phyloP scores from a whole-genome alignment of 2,113 vertebrate genomes.

The Crotalus tigris region DNA sequence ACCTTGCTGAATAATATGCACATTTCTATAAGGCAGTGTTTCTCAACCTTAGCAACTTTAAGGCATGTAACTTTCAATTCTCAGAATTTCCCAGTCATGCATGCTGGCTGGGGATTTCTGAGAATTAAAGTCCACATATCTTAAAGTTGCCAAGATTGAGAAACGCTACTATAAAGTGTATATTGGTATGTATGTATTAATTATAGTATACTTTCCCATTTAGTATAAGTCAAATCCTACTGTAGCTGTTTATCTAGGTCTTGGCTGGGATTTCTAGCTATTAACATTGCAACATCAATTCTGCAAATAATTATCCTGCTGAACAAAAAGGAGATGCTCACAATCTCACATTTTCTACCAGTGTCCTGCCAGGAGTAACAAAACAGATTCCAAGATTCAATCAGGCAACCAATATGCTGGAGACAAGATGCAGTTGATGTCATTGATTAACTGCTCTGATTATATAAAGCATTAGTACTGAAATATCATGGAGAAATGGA shows the following conservation, averaged over 20 bases:
- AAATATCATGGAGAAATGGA: not conserved
- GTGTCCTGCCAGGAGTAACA: not conserved
- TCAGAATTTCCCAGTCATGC: not conserved
- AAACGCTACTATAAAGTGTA: not conserved
- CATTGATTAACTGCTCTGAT: not conserved
- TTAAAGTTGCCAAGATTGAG: not conserved
- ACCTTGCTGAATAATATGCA: not conserved
- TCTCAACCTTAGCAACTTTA: not conserved
- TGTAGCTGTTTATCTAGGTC: not conserved
- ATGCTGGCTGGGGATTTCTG: not conserved
- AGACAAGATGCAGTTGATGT: not conserved
- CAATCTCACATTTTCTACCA: not conserved
- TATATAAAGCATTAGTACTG: not conserved
- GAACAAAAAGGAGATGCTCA: not conserved
- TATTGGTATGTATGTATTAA: not conserved
- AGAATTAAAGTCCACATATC: not conserved
- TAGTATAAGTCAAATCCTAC: not conserved
- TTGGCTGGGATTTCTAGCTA: not conserved
- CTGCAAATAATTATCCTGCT: not conserved
- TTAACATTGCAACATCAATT: not conserved
- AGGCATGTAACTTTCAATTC: not conserved
- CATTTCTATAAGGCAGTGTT: not conserved
- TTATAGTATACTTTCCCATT: not conserved
- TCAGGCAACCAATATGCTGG: not conserved
- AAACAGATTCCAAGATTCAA: not conserved